phyloP scores from a whole-genome alignment of 1,140 invertebrate genomes.

The Neuroterus valhalla region DNA sequence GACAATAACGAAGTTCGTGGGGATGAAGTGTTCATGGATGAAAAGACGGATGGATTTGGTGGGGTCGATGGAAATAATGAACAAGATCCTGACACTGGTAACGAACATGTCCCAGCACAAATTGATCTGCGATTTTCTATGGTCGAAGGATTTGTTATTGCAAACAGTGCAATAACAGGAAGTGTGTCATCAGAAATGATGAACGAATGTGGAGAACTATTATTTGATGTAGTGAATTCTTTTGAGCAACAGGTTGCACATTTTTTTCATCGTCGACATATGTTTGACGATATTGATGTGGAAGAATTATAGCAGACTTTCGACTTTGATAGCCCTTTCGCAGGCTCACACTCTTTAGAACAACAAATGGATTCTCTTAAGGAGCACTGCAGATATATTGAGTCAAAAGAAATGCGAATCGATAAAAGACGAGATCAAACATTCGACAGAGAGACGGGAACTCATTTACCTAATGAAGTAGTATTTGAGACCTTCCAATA shows the following conservation, averaged over 20 bases:
- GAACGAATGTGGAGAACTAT: conserved; percentile 29
- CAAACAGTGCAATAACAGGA: conserved; percentile 29
- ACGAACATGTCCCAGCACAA: background rate
- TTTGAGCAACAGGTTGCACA: background rate
- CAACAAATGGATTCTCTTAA: conserved; percentile 27
- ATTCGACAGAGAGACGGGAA: conserved; percentile 12
- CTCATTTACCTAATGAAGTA: background rate
- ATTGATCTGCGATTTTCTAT: background rate
- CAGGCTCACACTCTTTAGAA: background rate
- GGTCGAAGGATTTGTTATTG: background rate
- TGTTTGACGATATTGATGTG: background rate
- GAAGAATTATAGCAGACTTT: background rate
- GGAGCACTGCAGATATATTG: background rate
- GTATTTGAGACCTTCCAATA: conserved; percentile 34
- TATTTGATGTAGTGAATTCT: background rate
- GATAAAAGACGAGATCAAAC: conserved; percentile 15
- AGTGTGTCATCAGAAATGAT: background rate
- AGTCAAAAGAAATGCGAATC: conserved; percentile 8
- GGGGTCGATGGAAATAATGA: no score
- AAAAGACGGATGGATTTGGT: no score
- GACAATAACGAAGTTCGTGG: no score
- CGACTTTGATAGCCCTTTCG: conserved; percentile 36
- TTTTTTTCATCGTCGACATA: background rate
- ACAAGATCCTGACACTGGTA: no score
- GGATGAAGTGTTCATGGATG: no score